Percentiles rank a stretch among this genome's conserved stretches.
Conservation (phyloP, 2,113 vertebrate species). For the Boulengeromyrus knoepffleri region DNA sequence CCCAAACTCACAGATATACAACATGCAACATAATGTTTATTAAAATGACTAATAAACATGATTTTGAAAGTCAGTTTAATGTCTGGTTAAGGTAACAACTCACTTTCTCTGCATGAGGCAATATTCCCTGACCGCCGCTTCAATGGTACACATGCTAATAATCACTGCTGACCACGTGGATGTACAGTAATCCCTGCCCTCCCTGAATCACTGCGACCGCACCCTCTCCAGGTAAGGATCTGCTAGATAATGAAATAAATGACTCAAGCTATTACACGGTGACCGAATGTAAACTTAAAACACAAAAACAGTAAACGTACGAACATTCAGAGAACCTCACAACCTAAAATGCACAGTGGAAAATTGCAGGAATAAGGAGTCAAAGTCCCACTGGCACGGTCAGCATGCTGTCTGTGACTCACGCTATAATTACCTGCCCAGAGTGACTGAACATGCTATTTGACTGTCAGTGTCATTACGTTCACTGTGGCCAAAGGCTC, state of each 20-base stretch:
- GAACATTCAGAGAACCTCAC: not conserved
- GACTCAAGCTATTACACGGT: not conserved
- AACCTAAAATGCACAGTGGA: too few relatives aligned
- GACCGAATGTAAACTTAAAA: not conserved
- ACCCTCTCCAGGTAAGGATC: not conserved
- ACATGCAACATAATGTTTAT: not conserved
- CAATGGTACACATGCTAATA: not conserved
- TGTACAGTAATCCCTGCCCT: not conserved
- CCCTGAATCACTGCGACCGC: not conserved
- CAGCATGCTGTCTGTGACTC: slow-evolving; percentile 44
- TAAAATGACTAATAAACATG: not conserved
- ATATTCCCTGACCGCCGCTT: not conserved
- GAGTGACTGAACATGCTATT: slow-evolving; percentile 35
- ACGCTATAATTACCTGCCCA: slow-evolving; percentile 40
- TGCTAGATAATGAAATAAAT: not conserved
- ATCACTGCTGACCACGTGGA: not conserved
- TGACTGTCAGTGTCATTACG: slow-evolving; percentile 4
- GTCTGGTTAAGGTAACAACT: not conserved
- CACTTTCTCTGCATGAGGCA: not conserved
- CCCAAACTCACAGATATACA: not conserved
- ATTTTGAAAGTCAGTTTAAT: not conserved
- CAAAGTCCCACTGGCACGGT: slow-evolving; percentile 15
- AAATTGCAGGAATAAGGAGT: not conserved
- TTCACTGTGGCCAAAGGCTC: not conserved
- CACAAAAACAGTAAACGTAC: not conserved